Conservation (phyloP, 2,888 invertebrate genomes). For the Byasa hedistus region DNA sequence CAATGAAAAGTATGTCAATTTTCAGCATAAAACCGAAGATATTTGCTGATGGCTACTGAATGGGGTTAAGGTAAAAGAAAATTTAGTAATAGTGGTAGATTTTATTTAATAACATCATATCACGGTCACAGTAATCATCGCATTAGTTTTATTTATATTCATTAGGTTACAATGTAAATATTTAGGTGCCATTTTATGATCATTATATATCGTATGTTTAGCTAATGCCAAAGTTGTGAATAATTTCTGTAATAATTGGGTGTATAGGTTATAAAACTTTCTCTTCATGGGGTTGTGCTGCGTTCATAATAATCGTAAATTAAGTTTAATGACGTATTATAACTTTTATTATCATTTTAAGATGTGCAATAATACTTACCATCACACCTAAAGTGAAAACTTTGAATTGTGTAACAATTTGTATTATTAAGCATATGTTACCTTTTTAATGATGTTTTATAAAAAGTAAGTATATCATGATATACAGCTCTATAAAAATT, state of each 20-base stretch:
- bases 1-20: background rate
- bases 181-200: conserved; percentile 46
- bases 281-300: conserved; percentile 58
- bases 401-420: conserved; percentile 19
- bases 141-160: conserved; percentile 25
- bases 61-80: background rate
- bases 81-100: background rate
- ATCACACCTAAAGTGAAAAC: conserved; percentile 23
- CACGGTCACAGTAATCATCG: conserved; percentile 10
- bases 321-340: conserved; percentile 2
- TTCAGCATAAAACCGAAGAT: background rate
- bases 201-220: conserved; percentile 46
- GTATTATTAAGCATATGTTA: conserved; percentile 26
- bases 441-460: conserved; percentile 20
- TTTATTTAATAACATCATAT: conserved; percentile 11
- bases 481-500: conserved; percentile 18
- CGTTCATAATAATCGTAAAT: conserved; percentile 23
- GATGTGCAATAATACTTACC: conserved; percentile 27
- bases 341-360: conserved; percentile 11
- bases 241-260: conserved; percentile 37
- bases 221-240: conserved; percentile 77
- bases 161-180: conserved; percentile 44
- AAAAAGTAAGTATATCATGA: conserved; percentile 19
- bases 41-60: background rate
- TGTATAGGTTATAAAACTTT: conserved; percentile 33